phyloP scores from a whole-genome alignment of 2,797 vertebrate species.

The Serranus cabrilla region DNA sequence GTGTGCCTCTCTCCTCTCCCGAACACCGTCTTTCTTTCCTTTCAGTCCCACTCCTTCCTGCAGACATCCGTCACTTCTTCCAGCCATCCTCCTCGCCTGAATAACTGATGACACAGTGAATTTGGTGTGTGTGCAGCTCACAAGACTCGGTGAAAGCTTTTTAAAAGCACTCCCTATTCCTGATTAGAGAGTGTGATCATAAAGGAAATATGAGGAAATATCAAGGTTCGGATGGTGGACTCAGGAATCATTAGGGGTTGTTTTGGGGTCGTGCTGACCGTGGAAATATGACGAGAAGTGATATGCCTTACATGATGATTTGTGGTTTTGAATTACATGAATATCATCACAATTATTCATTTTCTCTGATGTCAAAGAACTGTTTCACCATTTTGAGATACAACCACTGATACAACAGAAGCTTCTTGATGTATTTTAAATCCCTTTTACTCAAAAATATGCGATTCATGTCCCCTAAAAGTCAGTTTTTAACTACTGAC shows the following conservation, averaged over 20 bases:
- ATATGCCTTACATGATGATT: too few species aligned
- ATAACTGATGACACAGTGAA: constrained; percentile 63
- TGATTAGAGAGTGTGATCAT: constrained; percentile 20
- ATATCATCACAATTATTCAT: too few species aligned
- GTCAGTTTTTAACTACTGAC: too few species aligned
- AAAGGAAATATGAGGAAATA: constrained; percentile 11
- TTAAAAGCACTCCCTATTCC: constrained; percentile 26
- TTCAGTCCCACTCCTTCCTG: constrained; percentile 33
- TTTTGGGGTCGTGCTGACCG: not conserved
- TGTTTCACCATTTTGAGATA: too few species aligned
- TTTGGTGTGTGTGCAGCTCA: constrained; percentile 38
- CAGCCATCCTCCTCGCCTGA: constrained; percentile 59
- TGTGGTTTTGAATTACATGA: too few species aligned
- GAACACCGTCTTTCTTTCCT: constrained; percentile 18
- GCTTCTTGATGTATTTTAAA: too few species aligned
- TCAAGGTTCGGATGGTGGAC: not conserved
- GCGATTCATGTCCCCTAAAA: too few species aligned
- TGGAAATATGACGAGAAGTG: too few species aligned
- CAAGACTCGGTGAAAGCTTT: constrained; percentile 44
- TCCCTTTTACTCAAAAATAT: too few species aligned
- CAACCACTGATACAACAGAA: too few species aligned
- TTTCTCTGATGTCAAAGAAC: too few species aligned
- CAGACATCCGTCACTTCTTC: constrained; percentile 60
- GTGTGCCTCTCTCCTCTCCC: constrained; percentile 25
- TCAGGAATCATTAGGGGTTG: not conserved